These are phyloP conservation scores for Anolis apletophallus DNA, from an alignment of 2,797 vertebrate species.

Conservation along the genomic window DNA sequence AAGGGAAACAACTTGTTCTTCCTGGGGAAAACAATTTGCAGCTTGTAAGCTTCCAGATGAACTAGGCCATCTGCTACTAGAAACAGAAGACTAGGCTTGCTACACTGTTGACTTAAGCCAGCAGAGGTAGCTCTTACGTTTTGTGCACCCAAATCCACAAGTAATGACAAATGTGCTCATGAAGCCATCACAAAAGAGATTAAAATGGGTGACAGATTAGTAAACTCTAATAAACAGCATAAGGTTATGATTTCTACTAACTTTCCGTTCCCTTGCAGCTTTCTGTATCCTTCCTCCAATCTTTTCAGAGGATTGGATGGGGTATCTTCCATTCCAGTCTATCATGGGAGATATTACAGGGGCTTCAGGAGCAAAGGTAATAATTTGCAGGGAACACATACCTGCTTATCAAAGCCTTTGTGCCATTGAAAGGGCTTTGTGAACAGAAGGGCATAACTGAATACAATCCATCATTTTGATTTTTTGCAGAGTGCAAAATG, in stretches of 20 bases:
- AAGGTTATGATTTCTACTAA: neutral
- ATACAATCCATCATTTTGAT: neutral
- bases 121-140: neutral
- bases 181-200: neutral
- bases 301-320: neutral
- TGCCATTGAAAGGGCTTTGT: neutral
- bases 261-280: neutral
- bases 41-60: neutral
- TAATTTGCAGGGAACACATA: neutral
- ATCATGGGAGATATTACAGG: neutral
- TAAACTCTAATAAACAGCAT: neutral
- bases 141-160: neutral
- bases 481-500: neutral
- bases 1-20: no score
- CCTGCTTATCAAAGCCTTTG: neutral
- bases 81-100: conserved; percentile 1
- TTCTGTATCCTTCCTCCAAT: neutral
- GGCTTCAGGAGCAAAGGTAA: neutral
- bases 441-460: neutral
- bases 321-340: neutral
- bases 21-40: neutral
- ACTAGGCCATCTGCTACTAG: neutral
- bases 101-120: neutral
- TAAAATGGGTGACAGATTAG: neutral
- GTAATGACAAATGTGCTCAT: neutral